Percentiles rank a stretch among this genome's conserved stretches.
These are phyloP conservation scores for Oryzias melastigma DNA, from an alignment of 2,113 vertebrate genomes.

Conservation along the genomic window DNA sequence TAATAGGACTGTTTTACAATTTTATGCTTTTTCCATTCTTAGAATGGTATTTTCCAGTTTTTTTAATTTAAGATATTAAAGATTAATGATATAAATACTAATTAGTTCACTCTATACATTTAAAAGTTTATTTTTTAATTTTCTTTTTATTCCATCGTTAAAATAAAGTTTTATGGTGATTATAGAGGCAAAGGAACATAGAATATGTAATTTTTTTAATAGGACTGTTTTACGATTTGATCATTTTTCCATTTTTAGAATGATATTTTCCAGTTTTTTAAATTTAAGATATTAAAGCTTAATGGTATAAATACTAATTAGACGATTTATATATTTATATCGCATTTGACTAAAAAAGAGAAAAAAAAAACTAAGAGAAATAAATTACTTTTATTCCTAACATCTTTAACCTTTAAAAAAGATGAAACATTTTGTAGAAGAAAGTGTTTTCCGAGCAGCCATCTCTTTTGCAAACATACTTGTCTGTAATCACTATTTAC, in stretches of 20 bases:
- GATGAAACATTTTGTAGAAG: slow-evolving; percentile 1
- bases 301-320: too few species aligned
- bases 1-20: not conserved
- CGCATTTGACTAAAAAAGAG: too few species aligned
- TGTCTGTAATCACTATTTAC: slow-evolving; percentile 56
- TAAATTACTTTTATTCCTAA: not conserved
- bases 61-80: too few species aligned
- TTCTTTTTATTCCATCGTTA: not conserved
- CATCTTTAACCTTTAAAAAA: not conserved
- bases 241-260: not conserved
- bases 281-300: too few species aligned
- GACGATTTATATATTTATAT: too few species aligned
- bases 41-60: too few species aligned
- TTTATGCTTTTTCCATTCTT: not conserved
- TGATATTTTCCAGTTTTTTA: too few species aligned
- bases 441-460: slow-evolving; percentile 9
- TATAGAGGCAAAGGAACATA: not conserved
- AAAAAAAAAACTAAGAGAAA: not conserved
- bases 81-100: too few species aligned
- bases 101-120: not conserved
- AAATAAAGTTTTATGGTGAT: not conserved
- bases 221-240: not conserved
- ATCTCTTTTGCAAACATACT: slow-evolving; percentile 14
- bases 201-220: not conserved
- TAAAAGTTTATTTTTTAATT: not conserved